Percentiles rank a stretch among this genome's conserved stretches.
phyloP scores from a whole-genome alignment of 2,797 vertebrate species.

The Potorous gilbertii region DNA sequence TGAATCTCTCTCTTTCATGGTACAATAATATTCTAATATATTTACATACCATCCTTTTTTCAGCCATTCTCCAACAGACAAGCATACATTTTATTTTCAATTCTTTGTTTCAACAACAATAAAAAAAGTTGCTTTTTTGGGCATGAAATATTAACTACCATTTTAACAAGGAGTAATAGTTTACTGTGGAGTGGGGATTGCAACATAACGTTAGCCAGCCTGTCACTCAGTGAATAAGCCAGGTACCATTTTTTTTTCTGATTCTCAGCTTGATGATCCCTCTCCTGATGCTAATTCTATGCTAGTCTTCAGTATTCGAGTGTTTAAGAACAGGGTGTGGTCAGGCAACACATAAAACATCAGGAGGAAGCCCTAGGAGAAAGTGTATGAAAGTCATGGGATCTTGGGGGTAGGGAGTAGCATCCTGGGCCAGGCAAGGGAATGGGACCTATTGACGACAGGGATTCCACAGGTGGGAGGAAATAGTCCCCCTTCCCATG shows the following conservation, averaged over 20 bases:
- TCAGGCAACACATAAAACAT: not conserved
- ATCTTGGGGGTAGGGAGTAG: not conserved
- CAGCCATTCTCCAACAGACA: not conserved
- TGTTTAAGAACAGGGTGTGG: not conserved
- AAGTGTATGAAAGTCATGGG: not conserved
- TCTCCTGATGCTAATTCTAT: not conserved
- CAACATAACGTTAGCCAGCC: not conserved
- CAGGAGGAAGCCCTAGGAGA: not conserved
- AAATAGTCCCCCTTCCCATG: not conserved
- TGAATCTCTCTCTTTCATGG: not conserved
- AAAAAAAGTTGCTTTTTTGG: not conserved
- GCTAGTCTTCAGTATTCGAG: not conserved
- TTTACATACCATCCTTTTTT: not conserved
- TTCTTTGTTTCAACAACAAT: not conserved
- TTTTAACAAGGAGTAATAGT: not conserved
- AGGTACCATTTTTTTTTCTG: not conserved
- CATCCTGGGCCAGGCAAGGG: not conserved
- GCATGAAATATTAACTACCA: not conserved
- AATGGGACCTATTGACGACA: not conserved
- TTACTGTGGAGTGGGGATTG: not conserved
- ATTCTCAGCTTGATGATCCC: not conserved
- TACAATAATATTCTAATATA: not conserved
- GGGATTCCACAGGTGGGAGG: not conserved
- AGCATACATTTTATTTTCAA: not conserved
- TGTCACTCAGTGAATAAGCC: not conserved